Base-by-base conservation (phyloP, 1,140 invertebrate genomes). In the Planococcus citri region DNA sequence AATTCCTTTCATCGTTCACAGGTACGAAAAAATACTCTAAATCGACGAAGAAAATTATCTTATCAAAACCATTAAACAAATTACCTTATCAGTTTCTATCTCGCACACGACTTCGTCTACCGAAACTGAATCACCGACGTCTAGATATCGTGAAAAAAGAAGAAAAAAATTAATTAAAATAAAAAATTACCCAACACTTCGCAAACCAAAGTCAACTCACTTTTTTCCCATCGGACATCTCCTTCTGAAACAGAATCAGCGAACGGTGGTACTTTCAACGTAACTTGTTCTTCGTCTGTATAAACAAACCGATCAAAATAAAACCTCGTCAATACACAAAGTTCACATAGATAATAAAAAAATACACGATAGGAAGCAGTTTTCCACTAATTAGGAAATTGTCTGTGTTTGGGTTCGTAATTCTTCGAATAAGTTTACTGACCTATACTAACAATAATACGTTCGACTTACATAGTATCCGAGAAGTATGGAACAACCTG, bases 181-280 rank as follows among this genome's bases (percentile, higher is more conserved):
- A 61, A 3, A 12, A 6, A 61, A 61, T 22, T 61, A 22, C 12
- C 14, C 21, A 61, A 61, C 3, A 61, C 58, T 61, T 61, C 64
- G 17, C 41, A 3, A 51, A n/a, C n/a, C n/a, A n/a, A n/a, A n/a
- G n/a, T n/a, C n/a, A n/a, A 71, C 67, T 75, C 77, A 84, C 84
- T 83, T 81, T 89, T 90, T 72, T 86, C 82, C 87, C 85, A 93
- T 81, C 90, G 93, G n/a, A 99, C 89, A 81, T 99, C 97, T 74
- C 97, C 97, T 82, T 99, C 97, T 64, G 92, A 90, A 38, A 99
- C 89, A 71, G 96, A 99, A 77, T 99, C 97, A 0, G 97, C 93
- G 80, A 99, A 98, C 57, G 90, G 82, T 22, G 97, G 97, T 21
- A 90, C 89, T 72, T 84, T 84, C 24, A 95, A 87, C n/a, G n/a